Percentiles rank a stretch among this genome's conserved stretches.
These are phyloP conservation scores for Aporophyla nigra DNA, from an alignment of 2,888 invertebrate genomes.

Conservation along the genomic window DNA sequence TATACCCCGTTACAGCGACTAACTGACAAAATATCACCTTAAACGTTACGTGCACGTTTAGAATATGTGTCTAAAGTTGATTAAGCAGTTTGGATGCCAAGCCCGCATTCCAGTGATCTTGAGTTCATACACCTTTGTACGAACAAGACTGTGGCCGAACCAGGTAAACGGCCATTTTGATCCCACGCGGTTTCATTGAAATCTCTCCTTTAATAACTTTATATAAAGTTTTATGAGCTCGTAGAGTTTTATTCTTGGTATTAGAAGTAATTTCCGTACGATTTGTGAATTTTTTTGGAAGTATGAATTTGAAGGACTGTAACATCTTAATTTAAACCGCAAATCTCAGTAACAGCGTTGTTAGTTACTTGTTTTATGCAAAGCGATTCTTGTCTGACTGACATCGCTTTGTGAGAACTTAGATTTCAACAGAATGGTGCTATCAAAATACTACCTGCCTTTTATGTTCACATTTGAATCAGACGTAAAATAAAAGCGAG, in stretches of 20 bases:
- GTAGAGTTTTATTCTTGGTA: constrained; percentile 20
- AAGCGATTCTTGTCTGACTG: constrained; percentile 10
- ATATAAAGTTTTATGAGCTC: constrained; percentile 14
- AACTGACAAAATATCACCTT: constrained; percentile 26
- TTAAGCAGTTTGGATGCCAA: constrained; percentile 80
- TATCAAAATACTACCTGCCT: constrained; percentile 22
- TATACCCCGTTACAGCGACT: not conserved
- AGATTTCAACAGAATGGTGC: constrained; percentile 21
- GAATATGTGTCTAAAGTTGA: constrained; percentile 70
- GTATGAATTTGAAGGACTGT: not conserved
- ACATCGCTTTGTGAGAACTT: constrained; percentile 12
- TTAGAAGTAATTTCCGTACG: not conserved
- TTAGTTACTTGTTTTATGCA: constrained; percentile 17
- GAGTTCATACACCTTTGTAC: constrained; percentile 69
- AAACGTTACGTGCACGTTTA: constrained; percentile 39
- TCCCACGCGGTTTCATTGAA: constrained; percentile 43
- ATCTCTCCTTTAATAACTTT: constrained; percentile 30
- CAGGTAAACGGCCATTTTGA: constrained; percentile 42
- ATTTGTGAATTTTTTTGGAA: not conserved
- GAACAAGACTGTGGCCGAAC: constrained; percentile 59
- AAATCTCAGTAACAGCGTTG: not conserved
- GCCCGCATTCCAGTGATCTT: constrained; percentile 59
- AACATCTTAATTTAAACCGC: not conserved
- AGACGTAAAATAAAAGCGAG: constrained; percentile 35
- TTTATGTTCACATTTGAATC: constrained; percentile 34